Percentiles rank a stretch among this genome's conserved stretches.
phyloP scores from a whole-genome alignment of 2,888 invertebrate species.

The Diloba caeruleocephala region DNA sequence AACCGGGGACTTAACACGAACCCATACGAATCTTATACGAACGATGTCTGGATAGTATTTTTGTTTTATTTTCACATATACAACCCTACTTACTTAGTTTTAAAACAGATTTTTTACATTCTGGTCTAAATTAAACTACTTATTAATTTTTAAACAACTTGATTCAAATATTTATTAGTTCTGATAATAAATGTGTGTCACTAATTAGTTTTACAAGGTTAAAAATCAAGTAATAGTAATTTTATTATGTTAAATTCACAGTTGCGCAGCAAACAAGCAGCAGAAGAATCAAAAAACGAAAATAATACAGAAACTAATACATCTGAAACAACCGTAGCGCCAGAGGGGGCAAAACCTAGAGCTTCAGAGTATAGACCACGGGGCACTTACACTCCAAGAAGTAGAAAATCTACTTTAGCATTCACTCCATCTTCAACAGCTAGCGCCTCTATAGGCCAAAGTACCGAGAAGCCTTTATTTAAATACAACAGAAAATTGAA shows the following conservation, averaged over 20 bases:
- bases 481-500: constrained; percentile 82
- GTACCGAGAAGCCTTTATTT: constrained; percentile 65
- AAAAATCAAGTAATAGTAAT: background rate
- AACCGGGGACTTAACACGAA: constrained; percentile 24
- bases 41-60: too few relatives aligned
- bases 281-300: constrained; percentile 62
- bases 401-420: constrained; percentile 69
- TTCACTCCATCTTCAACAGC: constrained; percentile 62
- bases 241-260: constrained; percentile 60
- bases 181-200: constrained; percentile 1
- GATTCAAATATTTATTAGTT: constrained; percentile 3
- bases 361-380: constrained; percentile 69
- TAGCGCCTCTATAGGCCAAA: constrained; percentile 47
- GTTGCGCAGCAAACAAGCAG: constrained; percentile 72
- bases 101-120: too few relatives aligned
- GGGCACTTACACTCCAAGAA: constrained; percentile 70
- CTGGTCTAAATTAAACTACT: too few relatives aligned
- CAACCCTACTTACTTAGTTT: too few relatives aligned
- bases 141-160: constrained; percentile 1
- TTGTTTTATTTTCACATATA: too few relatives aligned
- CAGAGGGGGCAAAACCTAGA: constrained; percentile 61
- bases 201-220: constrained; percentile 2
- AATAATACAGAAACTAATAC: constrained; percentile 55
- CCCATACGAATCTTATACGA: background rate
- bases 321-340: constrained; percentile 49